Base-by-base conservation (phyloP, 2,797 vertebrate species). In the Spea hammondii region DNA sequence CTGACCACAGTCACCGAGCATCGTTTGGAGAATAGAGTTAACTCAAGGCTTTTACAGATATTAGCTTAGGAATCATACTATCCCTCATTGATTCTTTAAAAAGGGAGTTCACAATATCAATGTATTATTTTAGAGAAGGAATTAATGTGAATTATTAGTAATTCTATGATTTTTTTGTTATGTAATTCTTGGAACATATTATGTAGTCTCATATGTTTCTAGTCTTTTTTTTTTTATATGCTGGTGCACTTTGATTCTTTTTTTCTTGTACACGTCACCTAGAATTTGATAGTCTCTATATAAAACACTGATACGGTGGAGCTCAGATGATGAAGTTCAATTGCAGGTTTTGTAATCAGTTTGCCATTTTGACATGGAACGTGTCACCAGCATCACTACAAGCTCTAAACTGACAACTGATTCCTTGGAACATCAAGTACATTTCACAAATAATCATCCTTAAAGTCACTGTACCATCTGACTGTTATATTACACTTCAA, bases 271-370 rank as follows among this genome's bases (percentile, higher is more conserved):
- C 59, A 74, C 64, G 48, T 62, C 72, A 12, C 55, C 14, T 54
- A 49, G 65, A 44, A 55, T 75, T 65, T 75, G 51, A 62, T 72
- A 59, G 59, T 9, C 9, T 12, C 79, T 62, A 17, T 70, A 69
- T 11, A 44, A 45, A 78, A 68, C 8, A 17, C 12, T 13, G 57
- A 75, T 75, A 66, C 14, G 54, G 68, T 32, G 44, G 49, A 46
- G 68, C 45, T n/a, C 65, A 76, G 65, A 80, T 70, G 72, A 76
- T 75, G 72, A 75, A 60, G 73, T 80, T 80, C 73, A 80, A 72
- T 76, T 76, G 67, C 73, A 76, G 74, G 74, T 65, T 80, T 76
- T 76, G 68, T 80, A 76, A 76, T 76, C 79, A 72, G 79, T 65
- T 76, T 76, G 68, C 79, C 79, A 76, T 80, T 65, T 80, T 80